Conservation (phyloP, 2,888 invertebrate genomes). For the Ptilodon capucinus region DNA sequence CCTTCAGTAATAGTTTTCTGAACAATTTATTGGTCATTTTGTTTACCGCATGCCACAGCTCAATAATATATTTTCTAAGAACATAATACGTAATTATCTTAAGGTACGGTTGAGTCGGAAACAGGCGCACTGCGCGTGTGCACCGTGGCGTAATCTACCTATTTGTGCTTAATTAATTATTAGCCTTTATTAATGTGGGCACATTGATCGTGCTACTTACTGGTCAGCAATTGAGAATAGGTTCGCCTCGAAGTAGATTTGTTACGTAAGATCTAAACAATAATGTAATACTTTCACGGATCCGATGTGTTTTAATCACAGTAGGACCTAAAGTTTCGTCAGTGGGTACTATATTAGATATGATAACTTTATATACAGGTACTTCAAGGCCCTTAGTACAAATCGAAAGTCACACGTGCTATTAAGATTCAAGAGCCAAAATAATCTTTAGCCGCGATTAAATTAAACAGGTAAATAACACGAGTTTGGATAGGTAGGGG, state of each 20-base stretch:
- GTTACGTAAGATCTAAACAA: background rate
- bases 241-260: background rate
- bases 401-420: too few relatives aligned
- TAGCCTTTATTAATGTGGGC: background rate
- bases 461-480: too few relatives aligned
- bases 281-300: background rate
- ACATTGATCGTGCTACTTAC: background rate
- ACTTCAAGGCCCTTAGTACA: too few relatives aligned
- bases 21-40: too few relatives aligned
- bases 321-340: too few relatives aligned
- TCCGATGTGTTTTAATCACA: background rate
- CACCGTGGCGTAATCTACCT: background rate
- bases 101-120: constrained; percentile 5
- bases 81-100: background rate
- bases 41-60: too few relatives aligned
- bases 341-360: too few relatives aligned
- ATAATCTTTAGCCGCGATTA: too few relatives aligned
- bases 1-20: too few relatives aligned
- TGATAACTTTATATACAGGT: too few relatives aligned
- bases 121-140: constrained; percentile 14
- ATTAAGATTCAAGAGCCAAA: too few relatives aligned
- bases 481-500: too few relatives aligned
- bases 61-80: background rate
- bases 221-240: background rate
- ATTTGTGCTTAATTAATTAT: background rate